Conservation (phyloP, 2,797 vertebrate species). For the Gambelia wislizenii region DNA sequence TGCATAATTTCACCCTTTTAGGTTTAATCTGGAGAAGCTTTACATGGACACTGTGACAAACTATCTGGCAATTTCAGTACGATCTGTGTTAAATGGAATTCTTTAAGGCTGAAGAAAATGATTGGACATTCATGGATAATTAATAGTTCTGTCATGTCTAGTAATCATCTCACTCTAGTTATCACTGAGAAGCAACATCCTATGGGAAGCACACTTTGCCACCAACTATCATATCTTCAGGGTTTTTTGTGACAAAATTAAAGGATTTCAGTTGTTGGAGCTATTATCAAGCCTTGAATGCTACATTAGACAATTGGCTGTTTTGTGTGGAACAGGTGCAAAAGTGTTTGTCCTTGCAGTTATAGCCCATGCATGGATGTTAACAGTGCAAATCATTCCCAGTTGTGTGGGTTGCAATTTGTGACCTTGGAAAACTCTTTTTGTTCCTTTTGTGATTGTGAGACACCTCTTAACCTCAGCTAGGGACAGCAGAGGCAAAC, state of each 20-base stretch:
- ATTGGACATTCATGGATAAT: neutral
- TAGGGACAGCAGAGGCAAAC: neutral
- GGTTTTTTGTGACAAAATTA: neutral
- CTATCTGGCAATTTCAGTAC: slow-evolving; percentile 5
- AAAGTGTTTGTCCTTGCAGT: neutral
- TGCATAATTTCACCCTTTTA: neutral
- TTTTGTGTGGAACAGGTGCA: neutral
- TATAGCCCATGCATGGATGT: neutral
- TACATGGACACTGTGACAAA: neutral
- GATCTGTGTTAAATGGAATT: neutral
- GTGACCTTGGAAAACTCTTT: neutral
- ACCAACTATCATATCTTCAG: neutral
- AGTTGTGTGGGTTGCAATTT: too few species aligned
- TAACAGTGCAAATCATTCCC: neutral
- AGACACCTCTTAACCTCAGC: neutral
- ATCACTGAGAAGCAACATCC: neutral
- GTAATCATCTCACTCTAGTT: slow-evolving; percentile 2
- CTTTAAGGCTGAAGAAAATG: slow-evolving; percentile 2
- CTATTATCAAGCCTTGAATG: neutral
- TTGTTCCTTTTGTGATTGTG: neutral
- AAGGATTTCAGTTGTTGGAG: neutral
- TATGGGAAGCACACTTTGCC: neutral
- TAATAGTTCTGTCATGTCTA: slow-evolving; percentile 21
- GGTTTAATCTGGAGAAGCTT: slow-evolving; percentile 1
- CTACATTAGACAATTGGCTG: neutral